Evolutionary conservation across 2,888 invertebrate species (phyloP), one percentile per base, ranked within the genome.

Genomic region (Drosophila fungiperda): DNA sequence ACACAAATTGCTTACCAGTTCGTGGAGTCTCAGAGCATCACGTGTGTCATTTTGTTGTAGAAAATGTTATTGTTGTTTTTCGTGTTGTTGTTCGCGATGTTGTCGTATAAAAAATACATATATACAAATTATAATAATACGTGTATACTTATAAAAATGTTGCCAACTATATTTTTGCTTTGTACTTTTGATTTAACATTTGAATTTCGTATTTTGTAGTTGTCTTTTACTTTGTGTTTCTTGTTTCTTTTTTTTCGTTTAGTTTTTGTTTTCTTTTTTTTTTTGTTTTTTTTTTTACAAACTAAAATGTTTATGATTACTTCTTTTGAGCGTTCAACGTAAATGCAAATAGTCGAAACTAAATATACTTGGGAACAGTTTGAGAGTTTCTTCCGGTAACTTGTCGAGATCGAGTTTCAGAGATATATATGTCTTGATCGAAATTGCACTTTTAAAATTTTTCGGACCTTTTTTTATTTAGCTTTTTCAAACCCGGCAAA

Each of bases 81-180:
- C 71, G 71, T 82, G 73, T 54, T 77, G 58, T 73, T 69, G 49
- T 58, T 79, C 80, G 73, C 68, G 72, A 64, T 68, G 83, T 80
- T 77, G 80, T 88, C 81, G 85, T 86, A 86, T 86, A 88, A 86
- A 86, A 86, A 86, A 88, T 86, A 80, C 65, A 68, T 80, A 76
- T 86, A 82, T 86, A 85, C 80, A 86, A 88, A 86, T 88, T 73
- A 85, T 88, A 88, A 85, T 79, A 87, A 85, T 85, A 79, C 80
- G 67, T 78, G 75, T 78, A 67, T 71, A 78, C 71, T 80, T 88
- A 83, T 85, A 88, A 86, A 86, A 86, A 86, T 82, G 87, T 86
- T 86, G 88, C 85, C 85, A 86, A 86, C 85, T 88, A 86, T 86
- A 87, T 88, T 85, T 87, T 77, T 86, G 73, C 87, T 86, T 86